Base-by-base conservation (phyloP, 2,797 vertebrate species). In the Alouatta caraya region DNA sequence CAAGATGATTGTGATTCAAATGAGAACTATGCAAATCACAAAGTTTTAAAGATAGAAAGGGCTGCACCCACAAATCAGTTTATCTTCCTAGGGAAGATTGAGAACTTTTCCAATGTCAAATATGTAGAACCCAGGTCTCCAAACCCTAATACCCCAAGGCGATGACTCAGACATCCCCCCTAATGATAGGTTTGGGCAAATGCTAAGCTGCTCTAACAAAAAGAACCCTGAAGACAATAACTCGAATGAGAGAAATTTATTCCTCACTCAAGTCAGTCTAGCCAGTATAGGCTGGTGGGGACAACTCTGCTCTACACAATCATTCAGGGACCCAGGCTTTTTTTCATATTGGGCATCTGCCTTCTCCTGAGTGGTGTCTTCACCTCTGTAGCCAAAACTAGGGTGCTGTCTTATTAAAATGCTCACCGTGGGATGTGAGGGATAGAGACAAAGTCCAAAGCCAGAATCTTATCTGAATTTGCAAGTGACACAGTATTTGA, bases 391-490 rank as follows among this genome's bases (percentile, higher is more conserved):
- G 44, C 76, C 50, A 90, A 95, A 92, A 30, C n/a, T 50, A 90
- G 21, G 13, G 19, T 70, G 19, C 39, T 46, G 5, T 87, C 72
- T 52, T 52, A 92, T 50, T 21, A 61, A 95, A 95, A 87, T 91
- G 59, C 84, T 88, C 52, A 67, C 4, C 81, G 28, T 10, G 67
- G 17, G 19, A 48, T 73, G 30, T 24, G 21, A 5, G 3, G 33
- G 28, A 79, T 30, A 83, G 46, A 91, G 78, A 87, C 33, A 75
- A 92, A 87, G 46, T 59, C 30, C 70, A 57, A 92, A 76, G 42
- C 26, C 82, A 84, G 44, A 96, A 61, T 81, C 8, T 92, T 33
- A 72, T 81, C 11, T 78, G 92, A 78, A 73, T 96, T 93, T 81
- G 30, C 78, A 85, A 93, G 57, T 61, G 37, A 73, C 42, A 78